Conservation (phyloP, 1,140 invertebrate species). For the Cataglyphis hispanica region DNA sequence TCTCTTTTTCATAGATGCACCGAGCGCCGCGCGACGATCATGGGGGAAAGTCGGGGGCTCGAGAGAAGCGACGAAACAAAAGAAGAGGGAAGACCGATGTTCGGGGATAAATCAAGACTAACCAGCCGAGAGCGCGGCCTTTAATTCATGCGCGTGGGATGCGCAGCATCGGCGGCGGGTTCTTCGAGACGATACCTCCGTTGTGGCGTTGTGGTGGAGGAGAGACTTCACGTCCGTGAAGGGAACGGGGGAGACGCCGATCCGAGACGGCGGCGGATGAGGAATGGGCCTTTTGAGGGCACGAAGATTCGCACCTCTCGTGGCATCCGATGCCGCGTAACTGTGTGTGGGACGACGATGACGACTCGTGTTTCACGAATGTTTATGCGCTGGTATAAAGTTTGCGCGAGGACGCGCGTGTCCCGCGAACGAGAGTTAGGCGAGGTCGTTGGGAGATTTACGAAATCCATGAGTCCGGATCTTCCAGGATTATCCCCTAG, state of each 20-base stretch:
- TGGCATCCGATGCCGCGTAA: constrained; percentile 47
- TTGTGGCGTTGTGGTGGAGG: not conserved
- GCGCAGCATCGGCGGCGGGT: constrained; percentile 65
- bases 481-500: not conserved
- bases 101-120: constrained; percentile 83
- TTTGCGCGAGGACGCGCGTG: not conserved
- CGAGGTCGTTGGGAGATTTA: constrained; percentile 49
- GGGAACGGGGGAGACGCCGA: constrained; percentile 7
- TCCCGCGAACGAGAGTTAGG: not conserved
- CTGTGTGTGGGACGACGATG: constrained; percentile 40
- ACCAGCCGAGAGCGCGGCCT: constrained; percentile 77
- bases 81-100: constrained; percentile 80
- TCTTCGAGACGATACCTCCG: constrained; percentile 55
- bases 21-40: constrained; percentile 21
- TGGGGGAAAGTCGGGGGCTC: not conserved
- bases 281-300: constrained; percentile 42
- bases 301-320: constrained; percentile 63
- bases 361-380: constrained; percentile 17
- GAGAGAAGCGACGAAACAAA: constrained; percentile 77
- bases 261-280: constrained; percentile 46
- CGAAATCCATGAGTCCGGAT: constrained; percentile 26
- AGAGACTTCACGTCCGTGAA: not conserved
- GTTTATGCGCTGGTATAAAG: constrained; percentile 40
- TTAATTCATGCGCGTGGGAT: constrained; percentile 82
- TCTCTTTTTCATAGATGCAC: constrained; percentile 37